Conservation (phyloP, 1,140 invertebrate genomes). For the Anthonomus grandis region DNA sequence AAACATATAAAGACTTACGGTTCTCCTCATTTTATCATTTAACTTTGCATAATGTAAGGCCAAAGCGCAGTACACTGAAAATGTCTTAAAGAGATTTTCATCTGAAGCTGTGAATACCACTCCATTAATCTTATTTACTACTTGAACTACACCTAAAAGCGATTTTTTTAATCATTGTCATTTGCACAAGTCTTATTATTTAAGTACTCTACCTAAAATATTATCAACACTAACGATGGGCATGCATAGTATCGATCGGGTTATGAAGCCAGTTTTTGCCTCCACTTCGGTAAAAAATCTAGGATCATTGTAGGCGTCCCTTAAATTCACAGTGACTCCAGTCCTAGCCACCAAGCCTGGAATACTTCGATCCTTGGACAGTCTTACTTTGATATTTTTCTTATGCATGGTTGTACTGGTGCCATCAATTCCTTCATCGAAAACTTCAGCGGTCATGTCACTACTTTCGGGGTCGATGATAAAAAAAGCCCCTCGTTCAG, state of each 20-base stretch:
- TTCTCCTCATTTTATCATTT: constrained; percentile 27
- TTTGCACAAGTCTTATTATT: too few relatives aligned
- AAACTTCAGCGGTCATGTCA: constrained; percentile 53
- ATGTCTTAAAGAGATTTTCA: constrained; percentile 52
- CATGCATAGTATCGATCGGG: constrained; percentile 52
- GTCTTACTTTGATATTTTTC: constrained; percentile 52
- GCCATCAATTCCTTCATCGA: constrained; percentile 53
- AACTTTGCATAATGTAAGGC: constrained; percentile 31
- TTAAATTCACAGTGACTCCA: constrained; percentile 50
- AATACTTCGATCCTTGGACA: constrained; percentile 50
- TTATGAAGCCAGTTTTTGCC: constrained; percentile 51
- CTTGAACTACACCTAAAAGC: constrained; percentile 53
- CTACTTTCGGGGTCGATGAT: constrained; percentile 51
- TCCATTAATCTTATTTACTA: constrained; percentile 54
- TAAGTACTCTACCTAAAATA: constrained; percentile 52
- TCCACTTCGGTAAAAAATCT: constrained; percentile 54
- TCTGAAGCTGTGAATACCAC: constrained; percentile 51
- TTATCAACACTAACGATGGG: constrained; percentile 53
- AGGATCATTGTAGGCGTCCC: constrained; percentile 52
- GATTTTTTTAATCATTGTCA: too few relatives aligned
- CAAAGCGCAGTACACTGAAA: constrained; percentile 48
- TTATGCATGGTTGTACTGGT: constrained; percentile 43
- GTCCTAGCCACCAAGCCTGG: constrained; percentile 51
- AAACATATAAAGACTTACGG: too few relatives aligned
- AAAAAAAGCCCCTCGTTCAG: constrained; percentile 54